Percentiles rank a stretch among this genome's conserved stretches.
Evolutionary conservation across 2,888 invertebrate species (phyloP).

Genomic region (Drosophila dives): DNA sequence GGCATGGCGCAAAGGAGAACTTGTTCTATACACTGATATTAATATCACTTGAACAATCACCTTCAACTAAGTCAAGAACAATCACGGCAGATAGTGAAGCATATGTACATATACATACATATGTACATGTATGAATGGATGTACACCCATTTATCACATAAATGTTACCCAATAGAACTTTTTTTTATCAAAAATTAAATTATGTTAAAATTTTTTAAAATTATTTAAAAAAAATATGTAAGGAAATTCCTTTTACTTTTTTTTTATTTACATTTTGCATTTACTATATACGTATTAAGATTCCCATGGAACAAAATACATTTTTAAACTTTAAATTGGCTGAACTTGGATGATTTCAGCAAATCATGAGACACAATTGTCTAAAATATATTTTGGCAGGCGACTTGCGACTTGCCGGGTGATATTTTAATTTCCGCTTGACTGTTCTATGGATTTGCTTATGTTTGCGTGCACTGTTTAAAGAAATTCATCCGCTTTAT

Average conservation of each 20-base stretch:
- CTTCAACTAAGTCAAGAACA: slow-evolving; percentile 17
- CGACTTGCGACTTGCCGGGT: too few relatives aligned
- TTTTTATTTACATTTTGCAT: not conserved
- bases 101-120: not conserved
- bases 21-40: slow-evolving; percentile 5
- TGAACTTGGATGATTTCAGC: not conserved
- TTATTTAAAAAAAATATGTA: not conserved
- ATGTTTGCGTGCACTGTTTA: not conserved
- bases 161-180: slow-evolving; percentile 1
- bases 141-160: not conserved
- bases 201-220: not conserved
- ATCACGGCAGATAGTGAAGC: not conserved
- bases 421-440: not conserved
- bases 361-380: not conserved
- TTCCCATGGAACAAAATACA: not conserved
- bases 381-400: too few relatives aligned
- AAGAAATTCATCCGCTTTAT: not conserved
- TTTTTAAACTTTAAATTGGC: not conserved
- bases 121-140: not conserved
- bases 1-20: slow-evolving; percentile 64
- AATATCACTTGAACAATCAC: slow-evolving; percentile 11
- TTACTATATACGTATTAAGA: not conserved
- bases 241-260: too few relatives aligned
- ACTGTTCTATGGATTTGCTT: not conserved
- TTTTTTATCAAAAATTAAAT: not conserved